Evolutionary conservation across 2,113 vertebrate genomes (phyloP), one percentile per base, ranked within the genome.

Genomic region (Antigone vipio): DNA sequence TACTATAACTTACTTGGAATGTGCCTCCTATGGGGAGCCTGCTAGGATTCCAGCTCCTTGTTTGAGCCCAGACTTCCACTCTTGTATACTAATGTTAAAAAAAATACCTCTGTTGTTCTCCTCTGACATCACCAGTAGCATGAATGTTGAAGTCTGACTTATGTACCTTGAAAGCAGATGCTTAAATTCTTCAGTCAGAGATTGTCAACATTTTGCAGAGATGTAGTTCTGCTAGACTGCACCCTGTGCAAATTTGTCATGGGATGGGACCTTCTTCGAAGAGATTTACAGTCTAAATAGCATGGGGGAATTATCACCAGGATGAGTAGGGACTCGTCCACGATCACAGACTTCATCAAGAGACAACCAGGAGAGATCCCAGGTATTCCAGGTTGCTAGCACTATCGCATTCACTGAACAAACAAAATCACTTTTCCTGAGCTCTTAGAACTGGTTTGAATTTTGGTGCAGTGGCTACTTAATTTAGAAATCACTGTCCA

Each of bases 261-360:
- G n/a, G 15, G 16, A 49, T 64, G 9, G 32, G 30, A 59, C 15
- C 27, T 30, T 29, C 6, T 44, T 56, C 50, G 35, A 67, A 53
- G 27, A 53, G 24, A 12, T 9, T 90, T 80, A 14, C 10, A 45
- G 12, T 35, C n/a, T 53, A 85, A 62, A 64, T 52, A 44, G 5
- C 14, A 10, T 38, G 17, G 12, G 5, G 64, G 11, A 60, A 3
- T 35, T 78, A 79, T 64, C 63, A 30, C 7, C 34, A 73, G 12
- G 19, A 67, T 72, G 14, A 8, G 10, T 0, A 64, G 18, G 29
- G 16, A 35, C 17, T 21, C 5, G 3, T 27, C 38, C 17, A 32
- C 60, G 24, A n/a, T 42, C 35, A 42, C 2, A 69, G 49, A 45
- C 22, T 49, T 74, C 81, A 45, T 75, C 40, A 66, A n/a, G 29